Base-by-base conservation (phyloP, 2,113 vertebrate genomes). In the Piaya cayana region DNA sequence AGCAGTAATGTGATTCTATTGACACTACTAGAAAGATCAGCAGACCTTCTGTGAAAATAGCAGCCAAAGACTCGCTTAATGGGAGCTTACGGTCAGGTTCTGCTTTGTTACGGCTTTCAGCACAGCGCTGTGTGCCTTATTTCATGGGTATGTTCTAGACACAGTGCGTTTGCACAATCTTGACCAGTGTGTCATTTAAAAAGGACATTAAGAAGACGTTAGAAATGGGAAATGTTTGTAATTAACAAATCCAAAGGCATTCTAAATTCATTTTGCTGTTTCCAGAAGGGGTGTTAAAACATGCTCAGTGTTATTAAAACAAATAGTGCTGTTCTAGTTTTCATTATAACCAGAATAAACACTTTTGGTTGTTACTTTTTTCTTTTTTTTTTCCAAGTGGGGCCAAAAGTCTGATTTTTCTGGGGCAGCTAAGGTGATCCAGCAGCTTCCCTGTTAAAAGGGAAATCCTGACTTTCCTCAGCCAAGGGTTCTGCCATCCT, bases 1-100 rank as follows among this genome's bases (percentile, higher is more conserved):
- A 70, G 93, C 92, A 92, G 95, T 96, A 97, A 97, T 90, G 92
- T 64, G 95, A 96, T 82, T 92, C 96, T 88, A 60, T 75, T 96
- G 96, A 96, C 95, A 86, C 95, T 91, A 86, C 97, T 83, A 92
- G 95, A 95, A 96, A 95, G 96, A 95, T 95, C 95, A 95, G 90
- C 91, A 91, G 93, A 84, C 60, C 84, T 93, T 74, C 91, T 42
- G 4, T 90, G 93, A 63, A 96, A 96, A 94, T 87, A 95, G 11
- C 95, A 97, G 97, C 96, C 92, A 94, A 49, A 96, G 80, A 58
- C 78, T 64, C 19, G 0, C 50, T 69, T 63, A 59, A 32, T 62
- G 74, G 15, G 72, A 88, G 58, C 79, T 75, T 71, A 42, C 69
- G 67, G 55, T 47, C 79, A 70, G 32, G 34, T 65, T 9, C 70